Base-by-base conservation (phyloP, 2,888 invertebrate species). In the Leptopilina syphax region DNA sequence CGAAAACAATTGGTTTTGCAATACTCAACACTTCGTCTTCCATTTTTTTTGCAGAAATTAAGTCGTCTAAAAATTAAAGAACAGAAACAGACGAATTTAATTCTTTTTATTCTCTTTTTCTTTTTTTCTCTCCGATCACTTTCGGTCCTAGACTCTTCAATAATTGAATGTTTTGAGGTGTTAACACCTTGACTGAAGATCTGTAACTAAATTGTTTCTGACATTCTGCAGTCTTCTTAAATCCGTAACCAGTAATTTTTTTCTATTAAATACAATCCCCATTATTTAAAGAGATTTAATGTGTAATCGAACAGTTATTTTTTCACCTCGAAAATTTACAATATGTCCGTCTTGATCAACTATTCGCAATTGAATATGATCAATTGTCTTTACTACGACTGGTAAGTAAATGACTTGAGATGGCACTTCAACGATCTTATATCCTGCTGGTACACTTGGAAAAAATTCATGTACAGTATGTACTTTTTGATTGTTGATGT, bases 371-470 rank as follows among this genome's bases (percentile, higher is more conserved):
- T 85, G 83, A 8, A 86, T 79, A 78, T 84, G 70, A 77, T 84
- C 66, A 68, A 85, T 86, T 50, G 70, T 54, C 65, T 79, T 47
- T 9, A 79, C 80, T 18, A 78, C 34, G 60, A 86, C 65, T 65
- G 60, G 60, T n/a, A 60, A 60, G 60, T 60, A 60, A 60, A 60
- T 60, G 13, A 60, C 60, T 7, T 18, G 79, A 34, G 81, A 76
- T 41, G 83, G 90, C n/a, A 86, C 85, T 81, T 90, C 90, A 76
- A 88, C 84, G 4, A 84, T 77, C 85, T 89, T 88, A 88, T 87
- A 91, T 10, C 91, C 90, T 24, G 89, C 88, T 13, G 60, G 60
- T n/a, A 60, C 60, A n/a, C n/a, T 60, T 4, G 60, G 60, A 60
- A 60, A 60, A 60, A 60, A 85, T 60, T 67, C 54, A 65, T 60